Conservation (phyloP, 2,888 invertebrate species). For the Thysanoteuthis rhombus region DNA sequence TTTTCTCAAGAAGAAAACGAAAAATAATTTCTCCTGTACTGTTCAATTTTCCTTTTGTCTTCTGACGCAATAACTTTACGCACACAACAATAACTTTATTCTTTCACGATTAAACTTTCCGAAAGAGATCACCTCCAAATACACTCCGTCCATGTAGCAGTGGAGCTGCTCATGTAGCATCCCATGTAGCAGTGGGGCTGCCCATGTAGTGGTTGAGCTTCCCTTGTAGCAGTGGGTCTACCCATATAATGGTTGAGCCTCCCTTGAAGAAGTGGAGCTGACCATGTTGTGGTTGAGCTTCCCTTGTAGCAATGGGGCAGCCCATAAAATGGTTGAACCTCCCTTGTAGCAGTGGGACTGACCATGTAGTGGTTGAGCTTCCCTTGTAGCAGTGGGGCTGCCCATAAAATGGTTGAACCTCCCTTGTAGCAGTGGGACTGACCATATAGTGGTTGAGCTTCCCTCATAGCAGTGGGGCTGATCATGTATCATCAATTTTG, state of each 20-base stretch:
- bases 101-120: background rate
- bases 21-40: background rate
- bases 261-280: background rate
- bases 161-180: slow-evolving; percentile 12
- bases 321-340: too few species aligned
- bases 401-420: too few species aligned
- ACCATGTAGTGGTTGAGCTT: too few species aligned
- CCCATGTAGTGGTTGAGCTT: too few species aligned
- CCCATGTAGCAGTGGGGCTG: slow-evolving; percentile 12
- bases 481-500: background rate
- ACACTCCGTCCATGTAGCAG: slow-evolving; percentile 12
- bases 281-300: too few species aligned
- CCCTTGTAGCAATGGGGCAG: background rate
- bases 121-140: background rate
- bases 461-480: slow-evolving; percentile 12
- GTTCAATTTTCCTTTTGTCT: background rate
- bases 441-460: too few species aligned
- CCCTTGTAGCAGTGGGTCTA: background rate
- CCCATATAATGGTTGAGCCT: too few species aligned
- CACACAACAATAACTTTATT: background rate
- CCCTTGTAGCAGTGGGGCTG: background rate
- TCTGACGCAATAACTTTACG: background rate
- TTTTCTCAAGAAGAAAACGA: background rate
- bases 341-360: background rate
- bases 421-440: background rate